A percentile compares a stretch with the other conserved stretches of the same genome.
Evolutionary conservation across 2,888 invertebrate species (phyloP).

Genomic region (Nymphalis polychloros): DNA sequence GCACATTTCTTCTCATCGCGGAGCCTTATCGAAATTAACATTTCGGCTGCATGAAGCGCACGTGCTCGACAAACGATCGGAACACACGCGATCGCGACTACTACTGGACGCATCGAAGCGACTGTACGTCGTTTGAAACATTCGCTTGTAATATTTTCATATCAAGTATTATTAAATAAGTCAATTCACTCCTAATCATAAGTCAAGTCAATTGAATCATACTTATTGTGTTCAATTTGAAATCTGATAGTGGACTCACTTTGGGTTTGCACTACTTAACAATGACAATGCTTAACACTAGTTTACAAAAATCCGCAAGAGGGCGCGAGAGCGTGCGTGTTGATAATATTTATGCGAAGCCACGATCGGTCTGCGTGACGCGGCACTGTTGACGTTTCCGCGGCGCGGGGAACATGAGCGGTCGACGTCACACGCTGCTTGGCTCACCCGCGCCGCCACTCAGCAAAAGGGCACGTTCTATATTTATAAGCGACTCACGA

Average conservation of each 20-base stretch:
- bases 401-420: conserved; percentile 76
- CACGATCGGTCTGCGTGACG: conserved; percentile 61
- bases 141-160: conserved; percentile 69
- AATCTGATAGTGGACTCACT: conserved; percentile 19
- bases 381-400: conserved; percentile 75
- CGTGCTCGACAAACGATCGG: conserved; percentile 58
- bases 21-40: conserved; percentile 20
- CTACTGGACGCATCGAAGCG: conserved; percentile 61
- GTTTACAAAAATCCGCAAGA: conserved; percentile 44
- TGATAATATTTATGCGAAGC: conserved; percentile 64
- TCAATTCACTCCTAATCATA: conserved; percentile 42
- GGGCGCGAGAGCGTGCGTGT: conserved; percentile 54
- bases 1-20: conserved; percentile 29
- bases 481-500: conserved; percentile 71
- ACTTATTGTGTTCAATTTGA: conserved; percentile 7
- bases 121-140: conserved; percentile 56
- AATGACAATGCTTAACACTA: conserved; percentile 28
- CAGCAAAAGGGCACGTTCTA: conserved; percentile 76
- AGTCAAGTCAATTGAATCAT: conserved; percentile 40
- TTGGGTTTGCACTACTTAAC: conserved; percentile 38
- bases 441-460: conserved; percentile 77
- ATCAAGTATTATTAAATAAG: conserved; percentile 61
- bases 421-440: conserved; percentile 71
- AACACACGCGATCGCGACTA: conserved; percentile 67
- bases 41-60: conserved; percentile 48